Evolutionary conservation across 2,888 invertebrate species (phyloP), one percentile per base, ranked within the genome.

Genomic region (Hemicrepidius hirtus): DNA sequence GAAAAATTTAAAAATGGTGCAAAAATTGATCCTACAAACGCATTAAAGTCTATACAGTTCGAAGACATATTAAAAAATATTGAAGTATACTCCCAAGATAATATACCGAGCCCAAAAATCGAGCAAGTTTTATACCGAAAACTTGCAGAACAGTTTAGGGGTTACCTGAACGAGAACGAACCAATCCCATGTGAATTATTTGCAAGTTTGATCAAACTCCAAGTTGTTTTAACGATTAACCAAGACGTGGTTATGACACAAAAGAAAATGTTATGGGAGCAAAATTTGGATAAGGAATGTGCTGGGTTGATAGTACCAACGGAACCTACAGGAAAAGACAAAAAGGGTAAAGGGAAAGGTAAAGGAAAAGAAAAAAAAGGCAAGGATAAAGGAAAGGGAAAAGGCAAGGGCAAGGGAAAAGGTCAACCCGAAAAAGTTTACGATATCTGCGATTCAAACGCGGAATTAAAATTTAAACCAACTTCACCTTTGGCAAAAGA

Each of bases 121-220:
- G 16, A 24, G 3, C 60, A 71, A 28, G 13, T 12, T 1, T 32
- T 71, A 37, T 71, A 60, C 44, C 50, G 40, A 10, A 2, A 20
- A 10, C 60, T 46, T 0, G 68, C 68, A 4, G 20, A 57, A 20
- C 55, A 71, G 10, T 49, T 46, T 18, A n/a, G 12, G 10, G 3
- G 4, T 9, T 41, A 59, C 10, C 20, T 71, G 10, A 7, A 18
- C 6, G 3, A 44, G 3, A 12, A 46, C 5, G 16, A 64, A 53
- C 1, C 13, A 5, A 49, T 75, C 20, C 72, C 75, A 7, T 28
- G 37, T 6, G 4, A 32, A 4, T 35, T 64, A 37, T 32, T 75
- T 28, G 66, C 57, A 7, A 21, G 40, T 12, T 68, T 75, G 50
- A 66, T 75, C 0, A 75, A 72, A 37, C 40, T 72, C 13, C 66